Evolutionary conservation across 2,113 vertebrate genomes (phyloP), one percentile per base, ranked within the genome.

Genomic region (Sorex araneus): DNA sequence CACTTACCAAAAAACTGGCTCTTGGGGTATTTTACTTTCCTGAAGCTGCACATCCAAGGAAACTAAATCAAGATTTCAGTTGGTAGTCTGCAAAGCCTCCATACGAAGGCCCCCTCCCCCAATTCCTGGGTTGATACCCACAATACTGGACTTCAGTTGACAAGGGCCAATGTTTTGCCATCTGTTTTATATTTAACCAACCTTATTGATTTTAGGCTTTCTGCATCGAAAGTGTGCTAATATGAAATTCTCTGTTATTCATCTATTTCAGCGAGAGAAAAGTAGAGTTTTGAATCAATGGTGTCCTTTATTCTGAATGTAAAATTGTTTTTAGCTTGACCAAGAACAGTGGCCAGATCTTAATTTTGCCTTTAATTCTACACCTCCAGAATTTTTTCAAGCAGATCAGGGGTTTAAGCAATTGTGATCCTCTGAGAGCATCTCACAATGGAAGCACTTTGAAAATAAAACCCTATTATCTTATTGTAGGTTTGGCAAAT

Each of bases 381-480:
- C 27, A 70, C 71, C 25, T 73, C 60, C 76, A 73, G 76, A 76
- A 92, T 73, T 30, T 70, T 64, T 89, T 84, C 87, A 80, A 23
- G 57, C 28, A 13, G 47, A 32, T 70, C 18, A 15, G 34, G 30
- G 36, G 71, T 79, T 90, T 70, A 34, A 67, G 69, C 73, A 64
- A 40, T 23, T 64, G 64, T 27, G 25, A 93, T 30, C 43, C 82
- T 76, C 70, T 23, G 16, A 40, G 28, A 87, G 40, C 32, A 12
- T 63, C 85, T 95, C 88, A 60, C 32, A 73, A 47, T n/a, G 21
- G 57, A 87, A 45, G 82, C 15, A 4, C 88, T 86, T 94, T 88
- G 90, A 83, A 95, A 93, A 93, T 64, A 75, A 95, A 95, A 90
- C 60, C 50, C 16, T 83, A 67, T 88, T 95, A 84, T 92, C 90